Conservation (phyloP, 1,140 invertebrate genomes). For the Macrostomum lignano region DNA sequence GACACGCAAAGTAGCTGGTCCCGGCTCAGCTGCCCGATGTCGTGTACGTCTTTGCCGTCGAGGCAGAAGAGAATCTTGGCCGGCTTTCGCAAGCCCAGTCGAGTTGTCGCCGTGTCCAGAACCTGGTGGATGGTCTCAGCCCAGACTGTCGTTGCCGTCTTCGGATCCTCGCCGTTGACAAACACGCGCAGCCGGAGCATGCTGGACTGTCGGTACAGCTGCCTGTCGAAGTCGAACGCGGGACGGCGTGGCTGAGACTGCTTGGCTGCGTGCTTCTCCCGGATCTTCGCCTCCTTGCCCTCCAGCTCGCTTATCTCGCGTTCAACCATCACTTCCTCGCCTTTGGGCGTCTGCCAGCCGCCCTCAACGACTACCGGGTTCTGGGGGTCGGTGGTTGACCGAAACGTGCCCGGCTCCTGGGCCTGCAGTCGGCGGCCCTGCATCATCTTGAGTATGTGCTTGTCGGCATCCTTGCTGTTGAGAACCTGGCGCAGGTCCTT, state of each 20-base stretch:
- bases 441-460: constrained; percentile 24
- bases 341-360: constrained; percentile 21
- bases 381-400: constrained; percentile 13
- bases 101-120: constrained; percentile 15
- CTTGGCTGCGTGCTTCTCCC: too few species aligned
- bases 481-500: too few species aligned
- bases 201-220: too few species aligned
- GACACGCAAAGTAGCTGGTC: too few species aligned
- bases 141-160: constrained; percentile 18
- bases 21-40: too few species aligned
- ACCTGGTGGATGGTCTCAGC: constrained; percentile 18
- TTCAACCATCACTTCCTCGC: constrained; percentile 12
- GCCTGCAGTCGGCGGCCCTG: constrained; percentile 18
- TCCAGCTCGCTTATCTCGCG: constrained; percentile 1
- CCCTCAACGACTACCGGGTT: constrained; percentile 21
- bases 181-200: too few species aligned
- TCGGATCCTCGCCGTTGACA: constrained; percentile 20
- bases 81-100: constrained; percentile 17
- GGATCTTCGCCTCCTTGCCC: too few species aligned
- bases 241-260: too few species aligned
- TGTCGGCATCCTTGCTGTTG: too few species aligned
- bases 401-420: constrained; percentile 17
- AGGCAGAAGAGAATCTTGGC: constrained; percentile 17
- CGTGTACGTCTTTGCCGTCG: constrained; percentile 18
- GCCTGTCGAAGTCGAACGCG: too few species aligned